phyloP scores from a whole-genome alignment of 2,113 vertebrate species.

The Cinclus cinclus region DNA sequence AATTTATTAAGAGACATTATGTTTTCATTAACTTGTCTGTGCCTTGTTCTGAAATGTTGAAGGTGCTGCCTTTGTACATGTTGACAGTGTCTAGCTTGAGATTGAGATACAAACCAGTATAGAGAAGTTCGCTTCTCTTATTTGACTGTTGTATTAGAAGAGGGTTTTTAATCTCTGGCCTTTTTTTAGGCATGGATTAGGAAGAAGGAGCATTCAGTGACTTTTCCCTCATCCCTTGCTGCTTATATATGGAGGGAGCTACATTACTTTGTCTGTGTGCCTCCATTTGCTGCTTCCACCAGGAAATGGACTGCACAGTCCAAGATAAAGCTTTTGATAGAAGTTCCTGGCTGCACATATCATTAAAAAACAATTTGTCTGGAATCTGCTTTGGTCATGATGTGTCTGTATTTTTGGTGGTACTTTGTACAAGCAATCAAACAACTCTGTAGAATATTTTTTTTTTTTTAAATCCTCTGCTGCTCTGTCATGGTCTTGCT shows the following conservation, averaged over 20 bases:
- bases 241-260: not conserved
- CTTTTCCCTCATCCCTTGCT: not conserved
- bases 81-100: not conserved
- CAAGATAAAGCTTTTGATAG: not conserved
- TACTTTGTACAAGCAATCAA: not conserved
- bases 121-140: not conserved
- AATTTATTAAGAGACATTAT: not conserved
- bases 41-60: not conserved
- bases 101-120: not conserved
- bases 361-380: not conserved
- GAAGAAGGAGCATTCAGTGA: not conserved
- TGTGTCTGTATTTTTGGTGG: not conserved
- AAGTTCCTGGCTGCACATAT: not conserved
- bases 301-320: not conserved
- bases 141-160: not conserved
- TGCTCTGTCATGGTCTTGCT: not conserved
- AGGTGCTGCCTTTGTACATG: not conserved
- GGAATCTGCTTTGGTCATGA: not conserved
- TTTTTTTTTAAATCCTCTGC: not conserved
- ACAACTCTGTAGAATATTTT: not conserved
- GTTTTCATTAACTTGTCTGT: constrained; percentile 2
- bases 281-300: not conserved
- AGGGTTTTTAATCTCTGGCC: not conserved
- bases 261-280: not conserved
- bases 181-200: not conserved